Percentiles rank a stretch among this genome's conserved stretches.
phyloP scores from a whole-genome alignment of 2,888 invertebrate genomes.

The Tinea semifulvella region DNA sequence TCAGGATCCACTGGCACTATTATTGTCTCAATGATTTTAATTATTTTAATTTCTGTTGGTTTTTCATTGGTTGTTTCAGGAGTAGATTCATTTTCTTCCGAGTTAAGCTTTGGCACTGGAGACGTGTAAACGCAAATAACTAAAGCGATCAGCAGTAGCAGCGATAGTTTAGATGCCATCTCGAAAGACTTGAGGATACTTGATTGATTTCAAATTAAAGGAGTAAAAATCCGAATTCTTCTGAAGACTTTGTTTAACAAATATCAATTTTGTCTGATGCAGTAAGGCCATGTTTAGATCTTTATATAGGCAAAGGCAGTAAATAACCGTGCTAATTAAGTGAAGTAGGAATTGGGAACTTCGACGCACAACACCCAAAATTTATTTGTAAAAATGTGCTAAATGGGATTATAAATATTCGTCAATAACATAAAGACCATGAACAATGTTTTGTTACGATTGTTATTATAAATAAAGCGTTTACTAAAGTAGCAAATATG shows the following conservation, averaged over 20 bases:
- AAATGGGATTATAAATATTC: slow-evolving; percentile 38
- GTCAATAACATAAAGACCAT: slow-evolving; percentile 45
- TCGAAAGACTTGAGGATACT: not conserved
- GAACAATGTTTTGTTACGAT: slow-evolving; percentile 31
- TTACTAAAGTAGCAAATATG: not conserved
- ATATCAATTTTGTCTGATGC: not conserved
- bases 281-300: slow-evolving; percentile 3
- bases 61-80: slow-evolving; percentile 28
- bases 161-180: slow-evolving; percentile 38
- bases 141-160: slow-evolving; percentile 40
- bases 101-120: slow-evolving; percentile 27
- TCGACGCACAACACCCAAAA: slow-evolving; percentile 36
- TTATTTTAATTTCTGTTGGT: slow-evolving; percentile 31
- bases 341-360: slow-evolving; percentile 39
- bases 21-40: slow-evolving; percentile 38
- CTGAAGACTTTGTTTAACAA: not conserved
- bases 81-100: slow-evolving; percentile 1
- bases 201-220: not conserved
- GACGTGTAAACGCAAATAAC: slow-evolving; percentile 30
- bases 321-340: not conserved
- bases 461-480: slow-evolving; percentile 27
- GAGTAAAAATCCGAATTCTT: not conserved
- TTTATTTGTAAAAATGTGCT: slow-evolving; percentile 26
- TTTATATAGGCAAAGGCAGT: not conserved
- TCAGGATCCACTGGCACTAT: slow-evolving; percentile 30